Base-by-base conservation (phyloP, 2,888 invertebrate species). In the Troides aeacus region DNA sequence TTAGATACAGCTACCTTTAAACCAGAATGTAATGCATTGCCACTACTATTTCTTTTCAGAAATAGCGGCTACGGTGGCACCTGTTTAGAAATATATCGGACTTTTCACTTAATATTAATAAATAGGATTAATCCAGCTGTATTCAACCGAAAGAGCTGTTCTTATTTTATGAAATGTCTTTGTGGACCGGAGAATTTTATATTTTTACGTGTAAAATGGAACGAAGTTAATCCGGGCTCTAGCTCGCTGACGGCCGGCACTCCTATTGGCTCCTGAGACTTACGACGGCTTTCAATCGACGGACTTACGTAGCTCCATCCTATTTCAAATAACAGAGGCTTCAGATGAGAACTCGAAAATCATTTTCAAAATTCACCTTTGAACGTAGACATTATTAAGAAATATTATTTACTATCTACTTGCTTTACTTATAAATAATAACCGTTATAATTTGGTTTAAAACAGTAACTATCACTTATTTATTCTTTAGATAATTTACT, bases 151-250 rank as follows among this genome's bases (percentile, higher is more conserved):
- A 53, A 53, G 53, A 6, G 7, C 1, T 46, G 15, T 53, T 53
- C 23, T n/a, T 58, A n/a, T 23, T 58, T 12, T 23, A 21, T 15
- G 21, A 58, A 58, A 58, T 12, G 10, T 12, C 57, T 58, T 24
- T 23, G 42, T 46, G 39, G 30, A 23, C 23, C 62, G 0, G 46
- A 6, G 24, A 60, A 36, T 50, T 61, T 36, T 59, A 59, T 59
- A 65, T 66, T 53, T 30, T 66, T 53, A 53, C 60, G 50, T 60
- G 50, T 46, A 66, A 66, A 60, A 60, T 23, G 39, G 42, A 36
- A 66, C 60, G 53, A 50, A 61, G 59, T 12, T 66, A 66, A 66
- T 66, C 66, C 36, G 21, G 2, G 36, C 36, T 21, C 36, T 15
- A 46, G n/a, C 24, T 36, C 53, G 30, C 50, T 23, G 36, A 46